Base-by-base conservation (phyloP, 2,888 invertebrate species). In the Apamea anceps region DNA sequence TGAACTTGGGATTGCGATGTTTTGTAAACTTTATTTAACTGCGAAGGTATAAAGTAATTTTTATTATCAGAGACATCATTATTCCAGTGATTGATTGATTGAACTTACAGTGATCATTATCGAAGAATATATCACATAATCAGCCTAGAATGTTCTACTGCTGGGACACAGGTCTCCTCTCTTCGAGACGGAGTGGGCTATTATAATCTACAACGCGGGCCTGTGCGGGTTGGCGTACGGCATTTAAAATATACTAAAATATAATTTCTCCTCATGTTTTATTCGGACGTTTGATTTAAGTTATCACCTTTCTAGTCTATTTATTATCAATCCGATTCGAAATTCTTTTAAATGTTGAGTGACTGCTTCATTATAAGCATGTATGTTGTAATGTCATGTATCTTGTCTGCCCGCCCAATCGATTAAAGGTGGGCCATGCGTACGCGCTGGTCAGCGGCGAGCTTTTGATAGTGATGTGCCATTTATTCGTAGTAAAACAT, bases 391-490 rank as follows among this genome's bases (percentile, higher is more conserved):
- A 79, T 78, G 75, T 78, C 86, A 83, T 88, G 82, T 81, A 84
- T 87, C 85, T 85, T 82, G 82, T 81, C 82, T 87, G 84, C 84
- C 91, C 92, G 90, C 92, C 91, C 93, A 90, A 91, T 93, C 91
- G 89, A 93, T 94, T 93, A 91, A 73, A 85, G 72, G 81, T 86
- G 84, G 81, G 80, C 80, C 80, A 82, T 88, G 89, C 89, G 88
- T 84, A 83, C 79, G 85, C 89, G 88, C 81, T 75, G 88, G 85
- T 65, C 86, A 85, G 89, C 90, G 90, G 90, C 81, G 84, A 89
- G 90, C 91, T 91, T 93, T 91, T 90, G 78, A 82, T 93, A 93
- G 92, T 88, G 92, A 72, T 87, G 93, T 67, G 28, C 73, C 67
- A 63, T 54, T 79, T 57, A 28, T 51, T 74, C 21, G 25, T 75